Evolutionary conservation across 37 sponge, comb jelly and placozoan genomes (phyloP).

Genomic region (Oscarella lobularis): DNA sequence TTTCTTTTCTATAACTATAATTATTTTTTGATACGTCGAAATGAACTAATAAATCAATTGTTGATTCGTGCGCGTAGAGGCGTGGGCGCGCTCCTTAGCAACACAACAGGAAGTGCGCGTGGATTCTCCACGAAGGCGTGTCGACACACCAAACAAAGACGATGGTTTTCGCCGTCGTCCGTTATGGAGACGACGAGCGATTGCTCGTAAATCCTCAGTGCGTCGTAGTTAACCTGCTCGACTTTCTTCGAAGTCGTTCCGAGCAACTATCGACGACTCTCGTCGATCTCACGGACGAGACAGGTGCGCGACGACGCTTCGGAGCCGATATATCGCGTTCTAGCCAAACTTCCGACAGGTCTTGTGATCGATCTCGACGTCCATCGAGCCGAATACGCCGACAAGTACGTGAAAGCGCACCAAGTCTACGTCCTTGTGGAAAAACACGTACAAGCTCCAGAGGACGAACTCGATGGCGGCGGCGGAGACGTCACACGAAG

Average conservation of each 20-base stretch:
- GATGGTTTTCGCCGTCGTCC: neutral
- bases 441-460: neutral
- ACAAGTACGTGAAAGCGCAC: neutral
- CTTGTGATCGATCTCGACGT: constrained; percentile 1
- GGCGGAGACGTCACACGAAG: neutral
- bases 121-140: no score
- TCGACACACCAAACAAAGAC: no score
- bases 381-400: neutral
- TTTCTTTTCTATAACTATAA: no score
- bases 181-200: neutral
- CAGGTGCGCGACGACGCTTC: no score
- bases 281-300: neutral
- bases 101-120: no score
- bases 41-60: no score
- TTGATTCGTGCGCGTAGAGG: no score
- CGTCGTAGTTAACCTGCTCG: neutral
- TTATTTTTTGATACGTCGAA: no score
- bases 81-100: no score
- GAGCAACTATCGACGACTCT: neutral
- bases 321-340: no score
- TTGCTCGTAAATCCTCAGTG: neutral
- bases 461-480: neutral
- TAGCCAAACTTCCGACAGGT: no score
- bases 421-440: neutral
- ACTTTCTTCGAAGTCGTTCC: neutral